Conservation (phyloP, 2,797 vertebrate genomes). For the Macrochelys suwanniensis region DNA sequence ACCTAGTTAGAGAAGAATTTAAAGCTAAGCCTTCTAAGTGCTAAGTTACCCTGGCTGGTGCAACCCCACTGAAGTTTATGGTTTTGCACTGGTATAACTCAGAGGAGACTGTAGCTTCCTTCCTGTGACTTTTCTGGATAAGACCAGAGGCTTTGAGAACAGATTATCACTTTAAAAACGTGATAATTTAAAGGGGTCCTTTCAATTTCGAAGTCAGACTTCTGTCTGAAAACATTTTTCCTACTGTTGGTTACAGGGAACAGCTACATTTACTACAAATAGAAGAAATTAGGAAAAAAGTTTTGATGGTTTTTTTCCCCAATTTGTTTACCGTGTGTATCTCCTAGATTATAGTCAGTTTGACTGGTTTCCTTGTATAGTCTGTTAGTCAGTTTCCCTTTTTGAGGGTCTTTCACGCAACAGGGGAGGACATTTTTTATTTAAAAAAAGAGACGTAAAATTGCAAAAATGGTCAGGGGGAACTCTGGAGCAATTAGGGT, state of each 20-base stretch:
- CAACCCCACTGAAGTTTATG: background rate
- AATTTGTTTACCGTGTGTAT: background rate
- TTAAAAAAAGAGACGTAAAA: background rate
- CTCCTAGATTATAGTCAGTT: background rate
- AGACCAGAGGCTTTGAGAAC: background rate
- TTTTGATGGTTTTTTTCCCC: background rate
- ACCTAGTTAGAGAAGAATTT: background rate
- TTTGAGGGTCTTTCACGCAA: background rate
- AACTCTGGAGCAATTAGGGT: background rate
- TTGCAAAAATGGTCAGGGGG: background rate
- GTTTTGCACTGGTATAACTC: background rate
- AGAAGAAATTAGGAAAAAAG: background rate
- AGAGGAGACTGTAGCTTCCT: background rate
- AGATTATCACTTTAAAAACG: background rate
- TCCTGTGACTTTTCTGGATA: background rate
- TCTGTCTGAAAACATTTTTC: constrained; percentile 11
- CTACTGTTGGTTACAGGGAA: background rate
- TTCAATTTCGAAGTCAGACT: background rate
- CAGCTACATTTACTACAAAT: background rate
- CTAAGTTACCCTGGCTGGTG: background rate
- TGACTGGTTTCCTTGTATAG: background rate
- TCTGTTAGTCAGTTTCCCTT: background rate
- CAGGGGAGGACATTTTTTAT: background rate
- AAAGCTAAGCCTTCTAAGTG: background rate
- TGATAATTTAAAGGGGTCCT: constrained; percentile 14